Conservation (phyloP, 2,888 invertebrate genomes). For the Micoletzkya japonica region DNA sequence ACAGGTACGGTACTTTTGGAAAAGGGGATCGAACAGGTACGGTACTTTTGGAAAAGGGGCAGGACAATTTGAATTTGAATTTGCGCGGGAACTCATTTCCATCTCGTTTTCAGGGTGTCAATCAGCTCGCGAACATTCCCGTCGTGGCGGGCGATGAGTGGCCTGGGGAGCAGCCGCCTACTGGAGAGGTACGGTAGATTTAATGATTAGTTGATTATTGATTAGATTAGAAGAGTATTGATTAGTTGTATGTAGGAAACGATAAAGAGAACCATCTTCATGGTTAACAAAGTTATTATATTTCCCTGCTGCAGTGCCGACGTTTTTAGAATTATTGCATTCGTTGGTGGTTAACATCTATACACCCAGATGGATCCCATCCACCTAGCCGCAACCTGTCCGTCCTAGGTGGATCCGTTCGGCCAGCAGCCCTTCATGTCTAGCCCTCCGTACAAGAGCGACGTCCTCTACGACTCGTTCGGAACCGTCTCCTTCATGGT, state of each 20-base stretch:
- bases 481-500: not conserved
- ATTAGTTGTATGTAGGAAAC: not conserved
- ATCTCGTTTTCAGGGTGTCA: constrained; percentile 37
- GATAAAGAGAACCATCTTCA: too few relatives aligned
- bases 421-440: constrained; percentile 27
- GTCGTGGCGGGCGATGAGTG: constrained; percentile 43
- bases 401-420: not conserved
- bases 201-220: too few relatives aligned
- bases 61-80: not conserved
- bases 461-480: constrained; percentile 3
- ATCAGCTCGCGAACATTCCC: constrained; percentile 55
- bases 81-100: not conserved
- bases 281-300: too few relatives aligned
- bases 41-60: not conserved
- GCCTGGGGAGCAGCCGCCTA: constrained; percentile 26
- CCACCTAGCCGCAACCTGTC: not conserved
- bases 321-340: too few relatives aligned
- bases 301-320: too few relatives aligned
- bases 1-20: constrained; percentile 31
- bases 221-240: not conserved
- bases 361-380: not conserved
- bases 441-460: constrained; percentile 10
- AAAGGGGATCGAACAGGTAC: not conserved
- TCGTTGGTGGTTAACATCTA: not conserved
- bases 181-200: not conserved